Conservation (phyloP, 2,888 invertebrate species). For the Rhaphigaster nebulosa region DNA sequence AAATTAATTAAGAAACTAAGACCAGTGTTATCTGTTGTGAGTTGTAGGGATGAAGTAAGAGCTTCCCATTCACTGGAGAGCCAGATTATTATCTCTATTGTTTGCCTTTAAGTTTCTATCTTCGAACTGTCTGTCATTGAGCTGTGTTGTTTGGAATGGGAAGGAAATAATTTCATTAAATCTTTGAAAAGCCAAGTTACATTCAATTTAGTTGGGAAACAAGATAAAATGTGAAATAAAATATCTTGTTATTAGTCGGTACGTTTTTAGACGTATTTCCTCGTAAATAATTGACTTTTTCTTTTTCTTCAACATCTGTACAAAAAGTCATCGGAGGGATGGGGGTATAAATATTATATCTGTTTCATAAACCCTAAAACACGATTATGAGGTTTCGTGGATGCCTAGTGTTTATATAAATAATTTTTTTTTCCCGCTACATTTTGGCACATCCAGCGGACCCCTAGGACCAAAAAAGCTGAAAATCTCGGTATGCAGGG, state of each 20-base stretch:
- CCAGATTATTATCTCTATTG: not conserved
- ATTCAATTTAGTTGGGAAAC: not conserved
- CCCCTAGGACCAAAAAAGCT: too few species aligned
- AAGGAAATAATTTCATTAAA: not conserved
- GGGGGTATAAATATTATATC: too few species aligned
- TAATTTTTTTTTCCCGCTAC: too few species aligned
- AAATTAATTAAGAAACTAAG: not conserved
- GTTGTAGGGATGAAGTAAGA: not conserved
- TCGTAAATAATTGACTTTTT: too few species aligned
- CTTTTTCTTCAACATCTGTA: too few species aligned
- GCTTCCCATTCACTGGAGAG: not conserved
- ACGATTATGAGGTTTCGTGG: too few species aligned
- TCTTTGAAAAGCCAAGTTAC: not conserved
- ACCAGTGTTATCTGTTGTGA: not conserved
- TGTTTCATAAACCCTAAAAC: too few species aligned
- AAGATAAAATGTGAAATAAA: not conserved
- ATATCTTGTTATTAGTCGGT: not conserved
- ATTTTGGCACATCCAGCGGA: too few species aligned
- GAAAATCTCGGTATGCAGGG: too few species aligned
- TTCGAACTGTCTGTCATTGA: constrained; percentile 18
- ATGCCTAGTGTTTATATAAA: too few species aligned
- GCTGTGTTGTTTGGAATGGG: not conserved
- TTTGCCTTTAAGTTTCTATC: constrained; percentile 21
- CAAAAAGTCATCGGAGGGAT: too few species aligned
- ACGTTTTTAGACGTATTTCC: not conserved